Conservation (phyloP, 2,113 vertebrate genomes). For the Brachyhypopomus occidentalis region DNA sequence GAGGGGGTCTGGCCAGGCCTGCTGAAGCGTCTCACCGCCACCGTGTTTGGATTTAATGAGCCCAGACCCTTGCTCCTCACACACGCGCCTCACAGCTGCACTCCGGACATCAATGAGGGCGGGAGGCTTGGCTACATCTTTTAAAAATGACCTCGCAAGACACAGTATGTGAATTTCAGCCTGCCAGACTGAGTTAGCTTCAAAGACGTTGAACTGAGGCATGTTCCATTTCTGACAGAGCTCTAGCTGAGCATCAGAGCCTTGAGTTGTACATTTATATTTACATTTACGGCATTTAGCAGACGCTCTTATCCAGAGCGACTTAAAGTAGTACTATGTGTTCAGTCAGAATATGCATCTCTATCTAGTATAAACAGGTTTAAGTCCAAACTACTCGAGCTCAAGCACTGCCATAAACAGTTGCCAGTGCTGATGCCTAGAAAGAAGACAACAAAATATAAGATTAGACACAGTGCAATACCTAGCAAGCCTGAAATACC, state of each 20-base stretch:
- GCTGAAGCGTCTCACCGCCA: conserved; percentile 25
- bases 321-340: too few relatives aligned
- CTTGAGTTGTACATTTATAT: too few relatives aligned
- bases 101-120: conserved; percentile 22
- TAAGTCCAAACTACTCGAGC: too few relatives aligned
- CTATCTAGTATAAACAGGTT: too few relatives aligned
- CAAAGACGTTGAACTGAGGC: not conserved
- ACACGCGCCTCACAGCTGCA: conserved; percentile 16
- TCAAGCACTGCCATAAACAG: too few relatives aligned
- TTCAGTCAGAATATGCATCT: too few relatives aligned
- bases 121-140: not conserved
- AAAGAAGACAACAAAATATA: too few relatives aligned
- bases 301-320: too few relatives aligned
- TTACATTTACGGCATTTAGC: too few relatives aligned
- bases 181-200: not conserved
- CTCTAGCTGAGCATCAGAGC: not conserved
- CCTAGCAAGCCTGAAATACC: too few relatives aligned
- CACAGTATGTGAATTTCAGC: not conserved
- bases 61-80: conserved; percentile 27
- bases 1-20: not conserved
- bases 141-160: not conserved
- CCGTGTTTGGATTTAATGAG: conserved; percentile 48
- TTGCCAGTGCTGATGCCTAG: too few relatives aligned
- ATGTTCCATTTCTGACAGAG: not conserved
- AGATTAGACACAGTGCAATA: too few relatives aligned